Conservation (phyloP, 2,113 vertebrate species). For the Tursiops truncatus region DNA sequence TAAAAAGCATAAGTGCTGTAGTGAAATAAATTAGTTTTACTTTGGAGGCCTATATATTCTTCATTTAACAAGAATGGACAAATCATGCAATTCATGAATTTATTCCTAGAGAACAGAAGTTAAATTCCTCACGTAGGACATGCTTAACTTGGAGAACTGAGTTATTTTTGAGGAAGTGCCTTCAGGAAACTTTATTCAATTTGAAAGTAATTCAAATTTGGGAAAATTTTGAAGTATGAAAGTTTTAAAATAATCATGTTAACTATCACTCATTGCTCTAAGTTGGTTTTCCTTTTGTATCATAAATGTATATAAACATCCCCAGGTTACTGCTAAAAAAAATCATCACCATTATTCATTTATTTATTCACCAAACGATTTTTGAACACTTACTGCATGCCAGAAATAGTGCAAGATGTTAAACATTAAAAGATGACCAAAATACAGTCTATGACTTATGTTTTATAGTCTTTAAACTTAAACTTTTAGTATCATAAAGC, state of each 20-base stretch:
- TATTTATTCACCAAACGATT: background rate
- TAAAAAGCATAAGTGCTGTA: constrained; percentile 24
- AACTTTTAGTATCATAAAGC: background rate
- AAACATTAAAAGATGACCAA: background rate
- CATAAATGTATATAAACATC: background rate
- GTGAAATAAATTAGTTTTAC: constrained; percentile 60
- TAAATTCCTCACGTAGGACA: constrained; percentile 50
- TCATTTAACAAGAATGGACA: constrained; percentile 39
- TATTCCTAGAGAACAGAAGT: constrained; percentile 52
- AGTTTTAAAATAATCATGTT: background rate
- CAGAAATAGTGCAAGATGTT: background rate
- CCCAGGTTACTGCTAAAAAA: background rate
- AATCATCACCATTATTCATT: background rate
- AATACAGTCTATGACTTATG: background rate
- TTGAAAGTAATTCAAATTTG: constrained; percentile 34
- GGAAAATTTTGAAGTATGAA: background rate
- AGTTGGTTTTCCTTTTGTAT: constrained; percentile 13
- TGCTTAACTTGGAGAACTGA: constrained; percentile 53
- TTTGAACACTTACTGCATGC: background rate
- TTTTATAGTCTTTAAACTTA: background rate
- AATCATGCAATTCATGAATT: constrained; percentile 41
- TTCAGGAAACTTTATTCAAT: constrained; percentile 32
- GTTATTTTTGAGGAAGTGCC: constrained; percentile 7
- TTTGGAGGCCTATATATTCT: constrained; percentile 45
- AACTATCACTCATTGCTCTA: background rate